These are phyloP conservation scores for Etheostoma spectabile DNA, from an alignment of 2,113 vertebrate species.

Conservation along the genomic window DNA sequence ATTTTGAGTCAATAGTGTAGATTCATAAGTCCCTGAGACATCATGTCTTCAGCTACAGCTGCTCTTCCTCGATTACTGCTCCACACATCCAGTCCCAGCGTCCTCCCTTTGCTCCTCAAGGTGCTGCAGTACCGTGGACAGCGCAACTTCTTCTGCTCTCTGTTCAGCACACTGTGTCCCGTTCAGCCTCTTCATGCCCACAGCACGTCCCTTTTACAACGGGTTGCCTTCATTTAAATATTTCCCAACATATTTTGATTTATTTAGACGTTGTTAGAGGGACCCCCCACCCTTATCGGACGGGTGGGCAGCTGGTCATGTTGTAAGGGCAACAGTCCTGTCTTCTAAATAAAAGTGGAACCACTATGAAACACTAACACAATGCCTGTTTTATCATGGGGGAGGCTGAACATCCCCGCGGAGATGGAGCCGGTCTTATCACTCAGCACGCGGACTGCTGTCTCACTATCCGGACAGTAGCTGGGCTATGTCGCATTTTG, in stretches of 20 bases:
- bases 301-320: neutral
- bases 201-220: neutral
- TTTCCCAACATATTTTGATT: neutral
- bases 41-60: neutral
- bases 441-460: slow-evolving; percentile 12
- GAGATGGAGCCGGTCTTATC: neutral
- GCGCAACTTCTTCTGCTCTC: slow-evolving; percentile 55
- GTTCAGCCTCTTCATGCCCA: neutral
- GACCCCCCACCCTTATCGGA: neutral
- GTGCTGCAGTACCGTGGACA: slow-evolving; percentile 85
- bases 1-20: neutral
- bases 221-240: neutral
- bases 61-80: slow-evolving; percentile 17
- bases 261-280: neutral
- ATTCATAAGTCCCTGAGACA: neutral
- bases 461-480: slow-evolving; percentile 26
- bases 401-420: neutral
- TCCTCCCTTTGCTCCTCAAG: neutral
- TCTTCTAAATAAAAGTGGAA: slow-evolving; percentile 1
- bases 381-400: neutral
- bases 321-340: neutral
- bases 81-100: slow-evolving; percentile 3
- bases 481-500: neutral
- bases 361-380: neutral
- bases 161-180: neutral